These are phyloP conservation scores for Orthonyx spaldingii DNA, from an alignment of 2,113 vertebrate species.

Conservation along the genomic window DNA sequence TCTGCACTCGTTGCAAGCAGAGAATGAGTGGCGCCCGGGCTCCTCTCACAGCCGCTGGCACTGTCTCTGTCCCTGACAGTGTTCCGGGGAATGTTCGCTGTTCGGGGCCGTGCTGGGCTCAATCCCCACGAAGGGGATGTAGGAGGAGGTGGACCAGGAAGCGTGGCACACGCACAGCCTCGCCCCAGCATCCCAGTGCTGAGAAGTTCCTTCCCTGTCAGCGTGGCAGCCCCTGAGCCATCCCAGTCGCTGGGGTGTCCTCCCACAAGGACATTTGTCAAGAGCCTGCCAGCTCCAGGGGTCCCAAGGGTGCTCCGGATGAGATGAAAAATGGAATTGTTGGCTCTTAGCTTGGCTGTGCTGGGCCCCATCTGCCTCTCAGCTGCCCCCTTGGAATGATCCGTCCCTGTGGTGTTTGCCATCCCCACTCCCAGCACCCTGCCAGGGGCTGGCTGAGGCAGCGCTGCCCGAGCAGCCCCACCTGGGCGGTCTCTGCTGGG, in stretches of 20 bases:
- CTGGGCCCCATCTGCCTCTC: too few relatives aligned
- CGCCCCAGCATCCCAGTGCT: neutral
- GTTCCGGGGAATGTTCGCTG: neutral
- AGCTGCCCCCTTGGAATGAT: neutral
- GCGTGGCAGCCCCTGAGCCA: neutral
- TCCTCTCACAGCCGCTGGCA: neutral
- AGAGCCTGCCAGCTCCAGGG: neutral
- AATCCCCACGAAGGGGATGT: neutral
- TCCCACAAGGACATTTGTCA: neutral
- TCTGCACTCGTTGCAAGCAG: neutral
- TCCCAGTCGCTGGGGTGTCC: neutral
- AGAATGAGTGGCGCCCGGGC: neutral
- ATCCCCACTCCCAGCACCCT: neutral
- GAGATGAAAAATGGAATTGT: neutral
- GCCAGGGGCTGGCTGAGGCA: neutral
- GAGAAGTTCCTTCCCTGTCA: neutral
- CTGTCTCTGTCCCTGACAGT: neutral
- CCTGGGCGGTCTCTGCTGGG: neutral
- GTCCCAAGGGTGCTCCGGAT: neutral
- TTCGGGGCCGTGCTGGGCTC: neutral
- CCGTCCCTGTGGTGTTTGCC: neutral
- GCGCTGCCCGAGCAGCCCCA: neutral
- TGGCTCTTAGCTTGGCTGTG: neutral
- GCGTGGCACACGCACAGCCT: neutral
- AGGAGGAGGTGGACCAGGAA: neutral